These are phyloP conservation scores for Smutsia gigantea DNA, from an alignment of 2,797 vertebrate genomes.

Conservation along the genomic window DNA sequence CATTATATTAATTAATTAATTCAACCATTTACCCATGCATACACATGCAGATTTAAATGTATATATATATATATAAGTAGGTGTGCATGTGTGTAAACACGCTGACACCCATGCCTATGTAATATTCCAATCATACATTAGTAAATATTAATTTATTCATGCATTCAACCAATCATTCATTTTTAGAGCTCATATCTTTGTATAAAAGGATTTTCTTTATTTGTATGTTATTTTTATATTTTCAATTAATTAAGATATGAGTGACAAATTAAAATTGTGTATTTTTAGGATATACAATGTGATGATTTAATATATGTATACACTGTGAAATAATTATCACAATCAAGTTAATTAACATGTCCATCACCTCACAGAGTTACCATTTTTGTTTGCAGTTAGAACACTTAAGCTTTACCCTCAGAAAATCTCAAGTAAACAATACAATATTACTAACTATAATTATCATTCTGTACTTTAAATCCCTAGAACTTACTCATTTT, in stretches of 20 bases:
- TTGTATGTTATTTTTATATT: too few relatives aligned
- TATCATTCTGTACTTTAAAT: neutral
- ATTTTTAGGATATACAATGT: too few relatives aligned
- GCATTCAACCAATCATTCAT: neutral
- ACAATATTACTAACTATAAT: neutral
- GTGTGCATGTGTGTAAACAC: neutral
- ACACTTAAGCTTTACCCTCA: neutral
- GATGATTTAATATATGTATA: too few relatives aligned
- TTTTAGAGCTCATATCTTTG: too few relatives aligned
- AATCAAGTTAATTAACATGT: neutral
- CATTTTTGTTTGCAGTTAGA: neutral
- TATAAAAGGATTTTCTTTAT: too few relatives aligned
- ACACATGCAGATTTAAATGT: neutral
- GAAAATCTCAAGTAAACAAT: neutral
- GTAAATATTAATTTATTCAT: neutral
- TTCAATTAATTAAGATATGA: too few relatives aligned
- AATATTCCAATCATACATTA: neutral
- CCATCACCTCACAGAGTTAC: neutral
- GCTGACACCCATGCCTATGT: neutral
- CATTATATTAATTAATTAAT: neutral
- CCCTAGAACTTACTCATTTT: too few relatives aligned
- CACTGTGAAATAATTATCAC: too few relatives aligned
- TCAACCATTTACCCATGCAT: neutral
- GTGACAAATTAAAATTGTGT: too few relatives aligned
- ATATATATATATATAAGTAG: too few relatives aligned